Base-by-base conservation (phyloP, 1,140 invertebrate species). In the Drosophila santomea region DNA sequence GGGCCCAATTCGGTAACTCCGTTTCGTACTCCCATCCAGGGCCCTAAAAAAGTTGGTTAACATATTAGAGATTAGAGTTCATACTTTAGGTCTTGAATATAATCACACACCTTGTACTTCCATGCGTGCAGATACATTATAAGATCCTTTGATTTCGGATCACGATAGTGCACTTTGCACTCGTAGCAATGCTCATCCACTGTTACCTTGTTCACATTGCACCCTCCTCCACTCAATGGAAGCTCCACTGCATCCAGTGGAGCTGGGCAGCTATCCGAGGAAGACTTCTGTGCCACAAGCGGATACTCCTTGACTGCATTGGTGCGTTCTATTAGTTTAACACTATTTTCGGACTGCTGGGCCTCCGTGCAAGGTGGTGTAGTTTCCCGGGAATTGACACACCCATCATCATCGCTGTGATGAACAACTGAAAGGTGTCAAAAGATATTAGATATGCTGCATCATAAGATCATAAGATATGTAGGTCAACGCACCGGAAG, bases 101-200 rank as follows among this genome's bases (percentile, higher is more conserved):
- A 3, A 11, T 3, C 2, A 20, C 58, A 3, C 8, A 95, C 96
- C 93, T 96, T 96, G 92, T 98, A 99, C 90, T 96, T 96, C 95
- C 97, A 97, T 28, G 98, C 98, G 93, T 99, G 98, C 23, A 99
- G 94, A 93, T 98, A 99, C 97, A 99, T 98, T 54, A 98, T 96
- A 17, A 99, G 94, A 91, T 99, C 97, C 68, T 96, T 95, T 0
- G 97, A 96, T 61, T 96, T 96, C 0, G 98, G 98, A 93, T 99
- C 98, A 45, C 96, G 93, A 93, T 97, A 98, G 50, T 96, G 94
- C 17, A 97, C 96, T 93, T 97, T 97, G 93, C 98, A 99, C 92
- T 98, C 97, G 90, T 97, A 96, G 93, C 98, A 99, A 89, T 98
- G 96, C 4, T 95, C 95, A 86, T 98, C 97, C 8, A 95, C 93